Evolutionary conservation across 2,797 vertebrate genomes (phyloP), one percentile per base, ranked within the genome.

Genomic region (Babyrousa celebensis): DNA sequence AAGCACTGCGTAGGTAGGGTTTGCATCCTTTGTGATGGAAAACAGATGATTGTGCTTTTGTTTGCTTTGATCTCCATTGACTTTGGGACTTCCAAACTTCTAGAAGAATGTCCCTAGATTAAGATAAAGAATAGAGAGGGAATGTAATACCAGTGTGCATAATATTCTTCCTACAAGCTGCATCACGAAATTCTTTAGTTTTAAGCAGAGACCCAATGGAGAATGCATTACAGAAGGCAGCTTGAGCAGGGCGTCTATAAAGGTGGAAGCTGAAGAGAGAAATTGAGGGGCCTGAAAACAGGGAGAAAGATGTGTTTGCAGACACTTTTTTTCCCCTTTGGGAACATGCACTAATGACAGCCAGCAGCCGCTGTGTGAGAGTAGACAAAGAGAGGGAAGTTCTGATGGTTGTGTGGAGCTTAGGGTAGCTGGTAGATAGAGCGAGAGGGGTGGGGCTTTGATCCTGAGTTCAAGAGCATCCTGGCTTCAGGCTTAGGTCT

Each of bases 91-190:
- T 91, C 58, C 68, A 52, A 89, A 79, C 60, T 90, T 92, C 65
- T 84, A 71, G 70, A 89, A 79, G 72, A 90, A 68, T 79, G 62
- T 80, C 86, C 40, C 0, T 29, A 89, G 91, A 68, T 93, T 93
- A 96, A 91, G 94, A 95, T 91, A 74, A 90, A 93, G 86, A 92
- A 67, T 29, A 62, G 79, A 86, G 78, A 36, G 20, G 89, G 86
- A 94, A 95, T 29, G 62, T 11, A 80, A 63, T 58, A 85, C 85
- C 54, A 82, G 54, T 86, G 89, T 97, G 77, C 58, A 21, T 87
- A 43, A 63, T 85, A 67, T 85, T 89, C 67, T 96, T 85, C 18
- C 25, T 21, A 77, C 82, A 87, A 83, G 72, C 25, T 88, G 82
- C 58, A 43, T 65, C 60, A 78, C 40, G 27, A 58, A 94, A 79